phyloP scores from a whole-genome alignment of 2,888 invertebrate species.

The Anthrax anthrax region DNA sequence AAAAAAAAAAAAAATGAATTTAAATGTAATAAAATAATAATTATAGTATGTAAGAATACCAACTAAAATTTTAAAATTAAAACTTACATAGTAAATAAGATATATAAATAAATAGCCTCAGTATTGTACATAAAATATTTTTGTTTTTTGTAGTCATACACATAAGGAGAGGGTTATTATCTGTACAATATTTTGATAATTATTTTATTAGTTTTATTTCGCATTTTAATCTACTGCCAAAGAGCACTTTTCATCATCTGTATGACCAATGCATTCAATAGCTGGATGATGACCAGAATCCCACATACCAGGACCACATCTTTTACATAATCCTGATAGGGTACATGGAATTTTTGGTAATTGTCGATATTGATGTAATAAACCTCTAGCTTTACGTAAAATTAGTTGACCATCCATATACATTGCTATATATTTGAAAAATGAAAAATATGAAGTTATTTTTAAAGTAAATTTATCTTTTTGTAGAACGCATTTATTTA shows the following conservation, averaged over 20 bases:
- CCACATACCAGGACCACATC: slow-evolving; percentile 89
- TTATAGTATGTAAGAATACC: too few species aligned
- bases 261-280: slow-evolving; percentile 66
- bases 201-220: too few species aligned
- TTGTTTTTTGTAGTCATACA: too few species aligned
- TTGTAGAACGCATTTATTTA: slow-evolving; percentile 22
- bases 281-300: slow-evolving; percentile 82
- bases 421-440: slow-evolving; percentile 55
- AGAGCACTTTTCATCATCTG: slow-evolving; percentile 41
- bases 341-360: slow-evolving; percentile 79
- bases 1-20: too few species aligned
- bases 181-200: too few species aligned
- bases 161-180: too few species aligned
- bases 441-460: background rate
- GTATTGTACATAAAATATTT: too few species aligned
- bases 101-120: too few species aligned
- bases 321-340: slow-evolving; percentile 70
- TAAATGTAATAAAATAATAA: too few species aligned
- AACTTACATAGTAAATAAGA: too few species aligned
- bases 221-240: slow-evolving; percentile 33
- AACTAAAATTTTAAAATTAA: too few species aligned
- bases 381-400: slow-evolving; percentile 78
- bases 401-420: slow-evolving; percentile 92
- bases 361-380: slow-evolving; percentile 82
- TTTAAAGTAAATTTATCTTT: too few species aligned